Percentiles rank a stretch among this genome's conserved stretches.
Evolutionary conservation across 2,113 vertebrate species (phyloP).

Genomic region (Ochotona curzoniae): DNA sequence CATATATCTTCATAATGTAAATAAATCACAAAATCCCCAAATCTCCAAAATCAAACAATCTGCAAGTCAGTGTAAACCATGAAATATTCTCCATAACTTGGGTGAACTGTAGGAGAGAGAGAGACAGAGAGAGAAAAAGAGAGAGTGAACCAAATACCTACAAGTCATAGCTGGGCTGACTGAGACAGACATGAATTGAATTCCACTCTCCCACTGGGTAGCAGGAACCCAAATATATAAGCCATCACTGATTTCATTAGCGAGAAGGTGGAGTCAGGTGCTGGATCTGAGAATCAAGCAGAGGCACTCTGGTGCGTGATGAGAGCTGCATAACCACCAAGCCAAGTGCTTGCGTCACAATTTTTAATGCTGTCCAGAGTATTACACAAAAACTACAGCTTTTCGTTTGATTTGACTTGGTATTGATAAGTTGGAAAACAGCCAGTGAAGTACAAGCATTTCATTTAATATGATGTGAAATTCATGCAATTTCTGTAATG

Average conservation of each 20-base stretch:
- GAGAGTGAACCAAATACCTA: too few species aligned
- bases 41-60: slow-evolving; percentile 31
- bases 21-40: not conserved
- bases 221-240: too few species aligned
- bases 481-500: not conserved
- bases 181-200: too few species aligned
- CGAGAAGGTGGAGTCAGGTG: too few species aligned
- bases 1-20: not conserved
- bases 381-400: not conserved
- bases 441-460: not conserved
- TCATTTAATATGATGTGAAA: not conserved
- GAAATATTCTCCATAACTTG: not conserved
- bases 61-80: not conserved
- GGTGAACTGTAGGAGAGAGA: too few species aligned
- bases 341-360: not conserved
- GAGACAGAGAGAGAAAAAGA: too few species aligned
- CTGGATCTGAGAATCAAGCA: too few species aligned
- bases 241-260: too few species aligned
- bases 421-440: not conserved
- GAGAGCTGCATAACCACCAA: too few species aligned
- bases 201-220: too few species aligned
- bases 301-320: too few species aligned
- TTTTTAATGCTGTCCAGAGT: not conserved
- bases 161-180: too few species aligned
- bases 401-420: not conserved